A percentile compares a stretch with the other conserved stretches of the same genome.
Evolutionary conservation across 1,140 invertebrate species (phyloP).

Genomic region (Bombus polaris): DNA sequence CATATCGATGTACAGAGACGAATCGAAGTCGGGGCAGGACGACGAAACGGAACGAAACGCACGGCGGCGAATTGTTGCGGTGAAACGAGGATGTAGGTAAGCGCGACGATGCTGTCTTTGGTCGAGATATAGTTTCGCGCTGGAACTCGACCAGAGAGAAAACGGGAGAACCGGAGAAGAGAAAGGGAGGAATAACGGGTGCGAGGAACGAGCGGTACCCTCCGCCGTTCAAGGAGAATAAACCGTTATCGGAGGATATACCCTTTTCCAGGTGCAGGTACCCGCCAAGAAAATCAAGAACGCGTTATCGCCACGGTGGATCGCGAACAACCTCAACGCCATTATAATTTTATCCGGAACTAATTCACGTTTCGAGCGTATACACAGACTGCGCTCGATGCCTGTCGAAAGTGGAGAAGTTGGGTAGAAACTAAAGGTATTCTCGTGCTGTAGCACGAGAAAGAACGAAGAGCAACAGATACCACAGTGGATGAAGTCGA

Average conservation of each 20-base stretch:
- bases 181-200: conserved; percentile 70
- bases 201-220: conserved; percentile 66
- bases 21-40: no score
- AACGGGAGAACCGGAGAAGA: conserved; percentile 53
- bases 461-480: background rate
- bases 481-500: background rate
- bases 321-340: background rate
- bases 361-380: background rate
- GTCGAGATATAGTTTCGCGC: conserved; percentile 16
- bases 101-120: background rate
- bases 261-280: conserved; percentile 50
- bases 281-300: background rate
- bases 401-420: background rate
- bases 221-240: conserved; percentile 75
- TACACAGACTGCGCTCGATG: no score
- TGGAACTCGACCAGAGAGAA: conserved; percentile 48
- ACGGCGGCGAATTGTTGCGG: no score
- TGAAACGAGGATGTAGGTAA: background rate
- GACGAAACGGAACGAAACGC: no score
- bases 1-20: background rate
- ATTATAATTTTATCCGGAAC: background rate
- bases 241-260: conserved; percentile 71
- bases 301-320: conserved; percentile 21
- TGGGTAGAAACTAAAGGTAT: background rate
- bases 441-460: background rate